These are phyloP conservation scores for Papilio aristodemus DNA, from an alignment of 1,140 invertebrate species.

Conservation along the genomic window DNA sequence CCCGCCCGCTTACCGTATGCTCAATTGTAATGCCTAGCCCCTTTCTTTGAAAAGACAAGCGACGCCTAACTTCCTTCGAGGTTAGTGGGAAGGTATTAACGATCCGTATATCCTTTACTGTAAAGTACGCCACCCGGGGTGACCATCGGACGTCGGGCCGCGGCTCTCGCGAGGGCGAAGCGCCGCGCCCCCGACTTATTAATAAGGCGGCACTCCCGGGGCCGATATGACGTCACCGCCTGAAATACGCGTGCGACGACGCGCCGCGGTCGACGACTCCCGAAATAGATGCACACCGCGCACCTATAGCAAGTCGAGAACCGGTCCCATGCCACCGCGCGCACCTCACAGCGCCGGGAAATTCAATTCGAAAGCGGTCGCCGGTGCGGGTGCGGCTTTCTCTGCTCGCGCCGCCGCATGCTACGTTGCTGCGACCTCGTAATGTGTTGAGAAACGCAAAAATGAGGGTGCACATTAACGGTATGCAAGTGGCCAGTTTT, in stretches of 20 bases:
- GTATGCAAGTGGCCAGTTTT: slow-evolving; percentile 40
- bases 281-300: slow-evolving; percentile 75
- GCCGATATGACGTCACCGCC: slow-evolving; percentile 55
- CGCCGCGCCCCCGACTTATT: slow-evolving; percentile 25
- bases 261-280: slow-evolving; percentile 75
- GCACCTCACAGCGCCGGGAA: slow-evolving; percentile 49
- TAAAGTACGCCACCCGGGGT: neutral
- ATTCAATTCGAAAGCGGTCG: slow-evolving; percentile 75
- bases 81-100: too few species aligned
- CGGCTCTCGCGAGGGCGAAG: neutral
- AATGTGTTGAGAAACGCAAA: slow-evolving; percentile 55
- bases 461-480: slow-evolving; percentile 64
- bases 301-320: slow-evolving; percentile 71
- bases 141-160: neutral
- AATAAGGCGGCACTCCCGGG: slow-evolving; percentile 40
- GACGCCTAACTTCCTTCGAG: too few species aligned
- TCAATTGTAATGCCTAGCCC: neutral
- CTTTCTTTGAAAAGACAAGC: too few species aligned
- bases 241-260: slow-evolving; percentile 57
- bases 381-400: slow-evolving; percentile 69
- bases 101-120: neutral
- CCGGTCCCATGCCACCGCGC: slow-evolving; percentile 62
- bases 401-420: slow-evolving; percentile 39
- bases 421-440: slow-evolving; percentile 23
- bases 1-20: neutral